Evolutionary conservation across 2,113 vertebrate genomes (phyloP), one percentile per base, ranked within the genome.

Genomic region (Hymenochirus boettgeri): DNA sequence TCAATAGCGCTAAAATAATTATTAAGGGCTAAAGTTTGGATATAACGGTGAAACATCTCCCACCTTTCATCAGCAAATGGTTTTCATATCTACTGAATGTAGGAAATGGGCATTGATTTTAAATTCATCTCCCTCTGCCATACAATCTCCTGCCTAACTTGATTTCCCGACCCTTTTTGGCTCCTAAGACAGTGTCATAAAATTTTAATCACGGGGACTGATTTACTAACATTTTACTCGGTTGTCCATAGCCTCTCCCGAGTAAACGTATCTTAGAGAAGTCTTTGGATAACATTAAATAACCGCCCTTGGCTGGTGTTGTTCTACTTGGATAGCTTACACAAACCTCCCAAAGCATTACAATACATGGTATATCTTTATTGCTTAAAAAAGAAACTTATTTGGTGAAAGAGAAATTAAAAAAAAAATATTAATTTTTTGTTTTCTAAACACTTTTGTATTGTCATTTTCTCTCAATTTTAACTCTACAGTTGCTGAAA

Each of bases 141-240:
- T 26, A 62, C 57, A 64, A 70, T 63, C 70, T 71, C 78, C 75
- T 84, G 83, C 88, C 87, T 80, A 57, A 57, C 33, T 55, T 89
- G 89, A 91, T 91, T 91, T 91, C 89, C 87, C 88, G 88, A 74
- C 86, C 76, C 84, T 83, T 77, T 80, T 85, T 83, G 79, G 83
- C 83, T 76, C 81, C 80, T 79, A 83, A 86, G 82, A 90, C 84
- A 83, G 83, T 84, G 86, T 89, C 88, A 83, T 87, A 88, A 88
- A 83, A 83, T 86, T 85, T 83, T 83, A 89, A 87, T 83, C 78
- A 83, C 80, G 80, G 82, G 71, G 82, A 84, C 78, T 78, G 75
- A 81, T n/a, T 81, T 76, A 85, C 85, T 83, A 85, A 84, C 80
- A 82, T 82, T 83, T 85, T 85, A 88, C 86, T 80, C 83, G 86